A percentile compares a stretch with the other conserved stretches of the same genome.
Evolutionary conservation across 2,888 invertebrate genomes (phyloP).

Genomic region (Epiblema foenella): DNA sequence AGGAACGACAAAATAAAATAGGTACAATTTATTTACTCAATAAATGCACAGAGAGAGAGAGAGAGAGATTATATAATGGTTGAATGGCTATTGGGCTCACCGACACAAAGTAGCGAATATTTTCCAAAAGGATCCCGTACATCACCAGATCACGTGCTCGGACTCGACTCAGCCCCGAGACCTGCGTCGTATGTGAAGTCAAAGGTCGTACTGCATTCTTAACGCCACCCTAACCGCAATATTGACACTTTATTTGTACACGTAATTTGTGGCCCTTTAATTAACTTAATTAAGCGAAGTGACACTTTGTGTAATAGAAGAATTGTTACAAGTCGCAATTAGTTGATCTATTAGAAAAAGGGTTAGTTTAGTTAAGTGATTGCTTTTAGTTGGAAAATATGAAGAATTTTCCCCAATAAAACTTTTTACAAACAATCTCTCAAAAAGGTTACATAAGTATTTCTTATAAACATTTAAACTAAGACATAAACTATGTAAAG

Average conservation of each 20-base stretch:
- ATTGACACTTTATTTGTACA: constrained; percentile 27
- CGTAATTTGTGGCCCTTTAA: constrained; percentile 52
- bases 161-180: not conserved
- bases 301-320: constrained; percentile 45
- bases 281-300: constrained; percentile 54
- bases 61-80: not conserved
- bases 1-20: not conserved
- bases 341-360: constrained; percentile 21
- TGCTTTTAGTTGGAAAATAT: constrained; percentile 26
- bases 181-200: constrained; percentile 39
- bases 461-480: not conserved
- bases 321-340: constrained; percentile 16
- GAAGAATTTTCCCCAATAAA: constrained; percentile 27
- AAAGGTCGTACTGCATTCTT: constrained; percentile 47
- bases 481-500: not conserved
- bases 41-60: not conserved
- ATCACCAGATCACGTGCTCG: constrained; percentile 52
- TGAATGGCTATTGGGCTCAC: constrained; percentile 65
- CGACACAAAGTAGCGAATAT: constrained; percentile 86
- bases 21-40: not conserved
- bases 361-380: constrained; percentile 28
- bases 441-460: not conserved
- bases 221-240: constrained; percentile 33
- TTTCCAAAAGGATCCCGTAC: constrained; percentile 88
- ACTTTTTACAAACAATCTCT: not conserved